Base-by-base conservation (phyloP, 2,888 invertebrate genomes). In the Euzetes globulus region DNA sequence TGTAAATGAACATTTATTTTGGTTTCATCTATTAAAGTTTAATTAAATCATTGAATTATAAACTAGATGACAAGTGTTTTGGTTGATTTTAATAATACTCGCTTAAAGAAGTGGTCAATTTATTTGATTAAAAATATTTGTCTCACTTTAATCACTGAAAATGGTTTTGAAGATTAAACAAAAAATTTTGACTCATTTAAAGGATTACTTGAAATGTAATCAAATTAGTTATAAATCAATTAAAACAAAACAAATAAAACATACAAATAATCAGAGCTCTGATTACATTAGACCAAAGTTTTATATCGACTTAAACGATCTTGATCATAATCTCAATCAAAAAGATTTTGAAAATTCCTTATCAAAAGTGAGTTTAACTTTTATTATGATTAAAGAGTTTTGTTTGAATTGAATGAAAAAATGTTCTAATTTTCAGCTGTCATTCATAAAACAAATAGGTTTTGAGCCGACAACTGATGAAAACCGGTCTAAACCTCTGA, bases 81-180 rank as follows among this genome's bases (percentile, higher is more conserved):
- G n/a, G n/a, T n/a, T n/a, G n/a, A n/a, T n/a, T n/a, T n/a, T n/a
- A n/a, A n/a, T n/a, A n/a, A n/a, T n/a, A n/a, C n/a, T n/a, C n/a
- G n/a, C n/a, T n/a, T n/a, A n/a, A n/a, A n/a, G n/a, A n/a, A n/a
- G n/a, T n/a, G n/a, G n/a, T n/a, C n/a, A n/a, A n/a, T n/a, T n/a
- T n/a, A n/a, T n/a, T n/a, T n/a, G n/a, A n/a, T n/a, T n/a, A n/a
- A n/a, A n/a, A n/a, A n/a, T n/a, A n/a, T n/a, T n/a, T n/a, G n/a
- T n/a, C n/a, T n/a, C n/a, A n/a, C n/a, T n/a, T n/a, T n/a, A n/a
- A n/a, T 33, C 19, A 13, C 15, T 33, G 19, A 6, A 60, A 60
- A 60, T 60, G 60, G 60, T 60, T 27, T 60, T 60, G 17, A 60
- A 60, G 11, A 9, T 60, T 15, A 60, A 60, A 13, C 60, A 29